Conservation (phyloP, 2,888 invertebrate species). For the Drosophila koepferae region DNA sequence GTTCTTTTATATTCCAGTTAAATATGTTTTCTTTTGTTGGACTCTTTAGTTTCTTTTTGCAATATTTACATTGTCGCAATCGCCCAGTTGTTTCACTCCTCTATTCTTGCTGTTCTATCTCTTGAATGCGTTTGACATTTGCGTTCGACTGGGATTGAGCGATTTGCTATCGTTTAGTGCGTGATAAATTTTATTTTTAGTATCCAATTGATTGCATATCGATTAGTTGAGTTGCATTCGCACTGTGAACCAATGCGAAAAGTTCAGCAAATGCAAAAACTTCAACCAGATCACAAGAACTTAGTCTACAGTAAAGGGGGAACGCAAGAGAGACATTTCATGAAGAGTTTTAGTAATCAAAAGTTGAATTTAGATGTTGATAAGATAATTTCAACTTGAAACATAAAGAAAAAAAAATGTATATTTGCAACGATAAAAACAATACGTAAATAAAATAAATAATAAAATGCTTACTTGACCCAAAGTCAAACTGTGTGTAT, state of each 20-base stretch:
- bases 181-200: constrained; percentile 61
- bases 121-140: constrained; percentile 62
- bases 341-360: background rate
- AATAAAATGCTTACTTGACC: background rate
- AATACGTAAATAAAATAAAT: background rate
- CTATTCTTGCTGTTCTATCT: constrained; percentile 24
- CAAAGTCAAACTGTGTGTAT: background rate
- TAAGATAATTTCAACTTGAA: background rate
- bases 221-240: constrained; percentile 49
- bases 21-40: constrained; percentile 47
- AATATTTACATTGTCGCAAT: constrained; percentile 62
- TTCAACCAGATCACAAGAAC: constrained; percentile 7
- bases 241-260: constrained; percentile 17
- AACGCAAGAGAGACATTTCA: background rate
- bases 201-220: constrained; percentile 55
- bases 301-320: background rate
- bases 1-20: constrained; percentile 45
- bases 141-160: constrained; percentile 45
- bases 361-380: background rate
- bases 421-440: background rate
- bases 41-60: constrained; percentile 39
- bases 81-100: constrained; percentile 22
- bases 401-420: background rate
- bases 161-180: constrained; percentile 61
- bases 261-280: constrained; percentile 7